Percentiles rank a stretch among this genome's conserved stretches.
These are phyloP conservation scores for Protophormia terraenovae DNA, from an alignment of 2,888 invertebrate species.

Conservation along the genomic window DNA sequence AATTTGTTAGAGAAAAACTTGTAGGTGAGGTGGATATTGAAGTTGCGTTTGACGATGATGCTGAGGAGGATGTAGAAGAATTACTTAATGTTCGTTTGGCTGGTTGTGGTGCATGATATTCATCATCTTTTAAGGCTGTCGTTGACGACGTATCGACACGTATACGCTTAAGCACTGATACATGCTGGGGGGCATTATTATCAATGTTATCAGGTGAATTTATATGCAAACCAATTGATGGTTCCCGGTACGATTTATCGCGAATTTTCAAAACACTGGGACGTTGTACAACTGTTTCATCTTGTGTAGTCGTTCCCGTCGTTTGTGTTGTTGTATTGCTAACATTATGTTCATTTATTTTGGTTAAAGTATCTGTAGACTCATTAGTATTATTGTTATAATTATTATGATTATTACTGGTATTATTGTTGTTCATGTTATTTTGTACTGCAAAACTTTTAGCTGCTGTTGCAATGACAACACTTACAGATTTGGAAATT, in stretches of 20 bases:
- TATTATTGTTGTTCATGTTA: constrained; percentile 66
- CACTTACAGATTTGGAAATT: constrained; percentile 80
- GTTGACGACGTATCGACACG: constrained; percentile 23
- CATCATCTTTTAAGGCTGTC: background rate
- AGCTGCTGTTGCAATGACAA: constrained; percentile 79
- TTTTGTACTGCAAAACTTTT: constrained; percentile 74
- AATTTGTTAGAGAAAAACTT: constrained; percentile 8
- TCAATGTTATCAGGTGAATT: constrained; percentile 19
- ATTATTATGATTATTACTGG: background rate
- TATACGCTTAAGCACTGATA: constrained; percentile 68
- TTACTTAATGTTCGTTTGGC: constrained; percentile 58
- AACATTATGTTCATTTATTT: constrained; percentile 13
- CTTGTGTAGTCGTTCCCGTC: background rate
- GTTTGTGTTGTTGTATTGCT: constrained; percentile 18
- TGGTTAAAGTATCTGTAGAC: background rate
- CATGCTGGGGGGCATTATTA: constrained; percentile 44
- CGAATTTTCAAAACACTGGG: constrained; percentile 67
- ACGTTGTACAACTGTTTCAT: constrained; percentile 24
- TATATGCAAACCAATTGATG: background rate
- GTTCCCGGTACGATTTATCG: constrained; percentile 21
- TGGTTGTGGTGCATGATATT: constrained; percentile 28
- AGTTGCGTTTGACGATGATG: background rate
- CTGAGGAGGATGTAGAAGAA: constrained; percentile 1
- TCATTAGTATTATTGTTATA: constrained; percentile 33
- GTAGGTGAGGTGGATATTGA: background rate